Evolutionary conservation across 2,797 vertebrate genomes (phyloP).

Genomic region (Acanthornis magna): DNA sequence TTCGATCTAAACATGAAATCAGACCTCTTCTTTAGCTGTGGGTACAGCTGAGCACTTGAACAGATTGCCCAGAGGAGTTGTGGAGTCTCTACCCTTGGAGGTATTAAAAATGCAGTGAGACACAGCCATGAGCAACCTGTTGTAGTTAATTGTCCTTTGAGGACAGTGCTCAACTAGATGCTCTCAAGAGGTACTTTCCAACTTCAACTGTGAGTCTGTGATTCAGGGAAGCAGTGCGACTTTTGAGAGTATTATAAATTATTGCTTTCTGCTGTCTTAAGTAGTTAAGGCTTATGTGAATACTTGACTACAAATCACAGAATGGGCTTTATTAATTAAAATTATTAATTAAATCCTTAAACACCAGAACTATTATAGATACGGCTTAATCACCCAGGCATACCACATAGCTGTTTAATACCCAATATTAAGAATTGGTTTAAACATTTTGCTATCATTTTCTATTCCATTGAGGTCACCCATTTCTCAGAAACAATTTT

Average conservation of each 20-base stretch:
- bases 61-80: neutral
- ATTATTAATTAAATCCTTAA: neutral
- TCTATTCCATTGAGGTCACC: neutral
- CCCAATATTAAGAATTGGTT: neutral
- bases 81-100: neutral
- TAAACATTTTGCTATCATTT: neutral
- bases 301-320: neutral
- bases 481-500: neutral
- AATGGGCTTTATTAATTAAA: neutral
- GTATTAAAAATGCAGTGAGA: neutral
- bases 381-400: neutral
- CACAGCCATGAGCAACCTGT: neutral
- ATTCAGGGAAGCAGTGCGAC: neutral
- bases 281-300: neutral
- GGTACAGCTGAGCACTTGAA: neutral
- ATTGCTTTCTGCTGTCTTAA: neutral
- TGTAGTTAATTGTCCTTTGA: neutral
- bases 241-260: neutral
- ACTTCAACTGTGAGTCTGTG: neutral
- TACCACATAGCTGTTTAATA: neutral
- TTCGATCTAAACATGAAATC: neutral
- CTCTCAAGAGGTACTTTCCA: neutral
- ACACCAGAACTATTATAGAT: neutral
- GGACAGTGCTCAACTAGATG: neutral
- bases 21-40: neutral